A percentile compares a stretch with the other conserved stretches of the same genome.
Conservation (phyloP, 2,797 vertebrate species). For the Manis pentadactyla region DNA sequence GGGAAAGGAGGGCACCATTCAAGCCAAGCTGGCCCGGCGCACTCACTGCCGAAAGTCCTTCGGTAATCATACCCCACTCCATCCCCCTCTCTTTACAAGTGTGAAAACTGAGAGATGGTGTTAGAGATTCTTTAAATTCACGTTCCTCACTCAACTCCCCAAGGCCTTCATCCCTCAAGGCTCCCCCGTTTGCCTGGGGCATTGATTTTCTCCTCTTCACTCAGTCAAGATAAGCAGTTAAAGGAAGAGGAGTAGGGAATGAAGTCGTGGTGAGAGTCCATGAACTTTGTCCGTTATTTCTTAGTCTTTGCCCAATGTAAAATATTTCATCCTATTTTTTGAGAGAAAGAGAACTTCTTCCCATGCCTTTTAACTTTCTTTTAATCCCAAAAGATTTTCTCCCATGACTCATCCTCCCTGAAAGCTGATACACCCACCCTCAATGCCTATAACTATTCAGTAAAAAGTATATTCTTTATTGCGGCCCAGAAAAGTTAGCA, state of each 20-base stretch:
- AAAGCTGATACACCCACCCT: neutral
- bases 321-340: neutral
- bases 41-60: neutral
- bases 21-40: neutral
- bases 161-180: neutral
- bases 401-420: neutral
- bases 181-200: too few relatives aligned
- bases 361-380: neutral
- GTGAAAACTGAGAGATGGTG: neutral
- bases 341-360: neutral
- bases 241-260: neutral
- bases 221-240: neutral
- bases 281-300: neutral
- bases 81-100: neutral
- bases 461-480: neutral
- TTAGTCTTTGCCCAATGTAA: neutral
- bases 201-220: neutral
- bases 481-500: neutral
- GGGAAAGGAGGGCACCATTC: neutral
- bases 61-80: neutral
- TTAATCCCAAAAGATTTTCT: neutral
- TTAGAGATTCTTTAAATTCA: neutral
- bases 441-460: neutral
- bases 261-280: neutral
- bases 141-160: neutral